Percentiles rank a stretch among this genome's conserved stretches.
phyloP scores from a whole-genome alignment of 2,888 invertebrate genomes.

The Lepetodrilus schrolli region DNA sequence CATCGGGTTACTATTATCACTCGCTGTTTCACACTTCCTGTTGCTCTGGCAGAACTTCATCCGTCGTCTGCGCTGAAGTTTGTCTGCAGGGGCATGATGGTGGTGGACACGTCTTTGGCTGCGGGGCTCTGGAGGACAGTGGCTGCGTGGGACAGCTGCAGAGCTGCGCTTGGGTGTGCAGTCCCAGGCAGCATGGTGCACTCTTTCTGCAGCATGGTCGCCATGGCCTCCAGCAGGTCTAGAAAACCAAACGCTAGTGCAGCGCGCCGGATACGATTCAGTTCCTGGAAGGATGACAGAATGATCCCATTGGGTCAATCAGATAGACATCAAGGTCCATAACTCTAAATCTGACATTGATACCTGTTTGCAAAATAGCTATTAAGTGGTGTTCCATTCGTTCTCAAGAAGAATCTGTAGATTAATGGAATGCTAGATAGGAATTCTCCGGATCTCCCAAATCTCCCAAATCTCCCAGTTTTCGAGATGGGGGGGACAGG shows the following conservation, averaged over 20 bases:
- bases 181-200: conserved; percentile 85
- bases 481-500: too few relatives aligned
- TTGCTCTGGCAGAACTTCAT: neutral
- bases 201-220: conserved; percentile 91
- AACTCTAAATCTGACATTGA: too few relatives aligned
- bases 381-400: too few relatives aligned
- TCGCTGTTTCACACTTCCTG: too few relatives aligned
- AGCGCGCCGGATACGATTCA: conserved; percentile 91
- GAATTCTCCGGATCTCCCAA: too few relatives aligned
- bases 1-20: too few relatives aligned
- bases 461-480: too few relatives aligned
- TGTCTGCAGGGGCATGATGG: conserved; percentile 68
- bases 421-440: too few relatives aligned
- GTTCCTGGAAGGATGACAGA: conserved; percentile 80
- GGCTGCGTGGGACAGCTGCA: conserved; percentile 92
- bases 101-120: conserved; percentile 63
- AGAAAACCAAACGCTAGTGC: conserved; percentile 93
- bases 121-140: conserved; percentile 84
- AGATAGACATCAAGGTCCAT: too few relatives aligned
- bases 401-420: too few relatives aligned
- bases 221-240: conserved; percentile 89
- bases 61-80: conserved; percentile 65
- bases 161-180: conserved; percentile 88
- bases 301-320: neutral
- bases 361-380: too few relatives aligned